These are phyloP conservation scores for Pterocles orientalis DNA, from an alignment of 2,113 vertebrate species.

Conservation along the genomic window DNA sequence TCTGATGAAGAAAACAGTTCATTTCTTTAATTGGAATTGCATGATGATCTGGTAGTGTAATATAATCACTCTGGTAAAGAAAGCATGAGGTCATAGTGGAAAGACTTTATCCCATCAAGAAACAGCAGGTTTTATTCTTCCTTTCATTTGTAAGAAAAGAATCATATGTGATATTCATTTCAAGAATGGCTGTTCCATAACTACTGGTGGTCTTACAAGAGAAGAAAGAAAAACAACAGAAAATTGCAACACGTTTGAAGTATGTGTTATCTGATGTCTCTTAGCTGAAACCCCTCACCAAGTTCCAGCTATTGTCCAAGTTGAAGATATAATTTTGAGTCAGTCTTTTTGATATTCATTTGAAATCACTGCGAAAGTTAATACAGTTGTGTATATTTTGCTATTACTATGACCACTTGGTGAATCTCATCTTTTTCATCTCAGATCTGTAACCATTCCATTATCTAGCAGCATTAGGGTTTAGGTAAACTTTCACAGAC, in stretches of 20 bases:
- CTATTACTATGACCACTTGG: not conserved
- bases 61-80: conserved; percentile 36
- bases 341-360: not conserved
- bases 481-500: not conserved
- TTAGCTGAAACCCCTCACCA: not conserved
- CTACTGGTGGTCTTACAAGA: conserved; percentile 5
- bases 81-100: conserved; percentile 82
- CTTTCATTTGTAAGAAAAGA: conserved; percentile 60
- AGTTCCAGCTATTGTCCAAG: not conserved
- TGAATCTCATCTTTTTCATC: not conserved
- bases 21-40: conserved; percentile 19
- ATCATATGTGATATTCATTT: conserved; percentile 53
- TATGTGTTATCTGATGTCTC: not conserved
- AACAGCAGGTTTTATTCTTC: conserved; percentile 78
- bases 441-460: not conserved
- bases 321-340: not conserved
- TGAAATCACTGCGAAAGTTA: not conserved
- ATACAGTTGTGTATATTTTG: not conserved
- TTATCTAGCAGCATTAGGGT: not conserved
- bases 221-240: not conserved
- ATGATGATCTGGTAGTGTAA: conserved; percentile 32
- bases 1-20: conserved; percentile 63
- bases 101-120: conserved; percentile 78
- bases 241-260: not conserved
- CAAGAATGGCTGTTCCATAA: not conserved